Evolutionary conservation across 2,888 invertebrate genomes (phyloP).

Genomic region (Blera fallax): DNA sequence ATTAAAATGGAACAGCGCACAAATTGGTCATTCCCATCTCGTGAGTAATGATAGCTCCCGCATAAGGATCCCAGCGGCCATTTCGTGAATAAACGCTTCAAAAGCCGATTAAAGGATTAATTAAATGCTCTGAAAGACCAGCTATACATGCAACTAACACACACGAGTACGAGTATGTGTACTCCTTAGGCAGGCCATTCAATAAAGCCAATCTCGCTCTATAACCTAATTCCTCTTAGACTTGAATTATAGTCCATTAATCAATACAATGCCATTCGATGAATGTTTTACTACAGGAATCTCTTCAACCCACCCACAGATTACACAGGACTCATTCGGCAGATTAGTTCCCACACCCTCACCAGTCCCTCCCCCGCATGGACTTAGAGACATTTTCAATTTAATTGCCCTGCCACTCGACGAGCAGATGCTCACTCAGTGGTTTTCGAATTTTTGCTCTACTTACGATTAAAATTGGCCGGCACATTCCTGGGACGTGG

Average conservation of each 20-base stretch:
- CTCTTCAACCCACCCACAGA: neutral
- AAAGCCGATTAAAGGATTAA: neutral
- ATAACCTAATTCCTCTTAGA: neutral
- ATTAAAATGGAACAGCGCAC: too few species aligned
- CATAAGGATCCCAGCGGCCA: too few species aligned
- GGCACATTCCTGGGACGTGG: conserved; percentile 75
- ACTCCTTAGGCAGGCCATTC: neutral
- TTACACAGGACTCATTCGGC: conserved; percentile 1
- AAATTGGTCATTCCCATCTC: too few species aligned
- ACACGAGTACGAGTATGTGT: too few species aligned
- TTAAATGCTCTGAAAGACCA: neutral
- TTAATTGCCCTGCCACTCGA: conserved; percentile 52
- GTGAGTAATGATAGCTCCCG: too few species aligned
- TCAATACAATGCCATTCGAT: conserved; percentile 43
- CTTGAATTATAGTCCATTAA: conserved; percentile 34
- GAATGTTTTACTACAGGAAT: conserved; percentile 17
- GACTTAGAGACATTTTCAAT: conserved; percentile 53
- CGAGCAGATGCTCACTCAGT: conserved; percentile 34
- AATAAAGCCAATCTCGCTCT: neutral
- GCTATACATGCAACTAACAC: neutral
- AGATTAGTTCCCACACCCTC: conserved; percentile 18
- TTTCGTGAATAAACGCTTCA: too few species aligned
- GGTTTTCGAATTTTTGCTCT: conserved; percentile 30
- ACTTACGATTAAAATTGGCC: conserved; percentile 74
- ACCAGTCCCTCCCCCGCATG: neutral